Percentiles rank a stretch among this genome's conserved stretches.
Conservation (phyloP, 2,797 vertebrate species). For the Macroramphosus scolopax region DNA sequence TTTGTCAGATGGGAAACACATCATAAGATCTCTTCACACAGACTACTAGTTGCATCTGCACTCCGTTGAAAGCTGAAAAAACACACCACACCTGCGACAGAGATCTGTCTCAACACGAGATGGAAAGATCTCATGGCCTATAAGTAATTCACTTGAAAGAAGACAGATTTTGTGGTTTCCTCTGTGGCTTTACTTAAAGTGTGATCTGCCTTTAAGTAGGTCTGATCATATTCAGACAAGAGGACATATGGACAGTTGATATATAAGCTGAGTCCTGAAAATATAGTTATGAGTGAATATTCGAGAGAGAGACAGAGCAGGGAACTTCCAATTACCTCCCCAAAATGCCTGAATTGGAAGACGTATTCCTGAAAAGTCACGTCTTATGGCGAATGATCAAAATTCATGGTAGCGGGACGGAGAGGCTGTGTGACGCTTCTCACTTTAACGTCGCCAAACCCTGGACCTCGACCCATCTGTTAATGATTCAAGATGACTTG, state of each 20-base stretch:
- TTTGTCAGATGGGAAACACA: slow-evolving; percentile 53
- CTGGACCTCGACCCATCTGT: too few species aligned
- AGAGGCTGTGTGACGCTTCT: too few species aligned
- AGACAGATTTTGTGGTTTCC: slow-evolving; percentile 13
- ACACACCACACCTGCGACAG: slow-evolving; percentile 45
- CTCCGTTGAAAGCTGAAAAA: slow-evolving; percentile 46
- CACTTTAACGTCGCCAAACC: too few species aligned
- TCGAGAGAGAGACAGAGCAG: too few species aligned
- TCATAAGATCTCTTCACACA: slow-evolving; percentile 29
- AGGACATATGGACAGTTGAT: neutral
- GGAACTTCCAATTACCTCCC: too few species aligned
- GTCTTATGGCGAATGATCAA: too few species aligned
- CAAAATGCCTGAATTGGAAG: too few species aligned
- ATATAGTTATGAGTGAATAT: too few species aligned
- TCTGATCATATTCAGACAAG: slow-evolving; percentile 13
- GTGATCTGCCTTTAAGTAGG: slow-evolving; percentile 7
- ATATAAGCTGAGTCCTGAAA: too few species aligned
- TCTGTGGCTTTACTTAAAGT: slow-evolving; percentile 4
- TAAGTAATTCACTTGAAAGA: slow-evolving; percentile 10
- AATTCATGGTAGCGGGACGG: too few species aligned
- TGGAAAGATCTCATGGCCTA: slow-evolving; percentile 18
- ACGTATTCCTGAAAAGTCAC: too few species aligned
- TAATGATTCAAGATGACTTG: too few species aligned
- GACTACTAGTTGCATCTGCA: slow-evolving; percentile 26
- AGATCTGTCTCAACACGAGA: slow-evolving; percentile 22